Percentiles rank a stretch among this genome's conserved stretches.
Evolutionary conservation across 2,797 vertebrate species (phyloP).

Genomic region (Pseudochirops cupreus): DNA sequence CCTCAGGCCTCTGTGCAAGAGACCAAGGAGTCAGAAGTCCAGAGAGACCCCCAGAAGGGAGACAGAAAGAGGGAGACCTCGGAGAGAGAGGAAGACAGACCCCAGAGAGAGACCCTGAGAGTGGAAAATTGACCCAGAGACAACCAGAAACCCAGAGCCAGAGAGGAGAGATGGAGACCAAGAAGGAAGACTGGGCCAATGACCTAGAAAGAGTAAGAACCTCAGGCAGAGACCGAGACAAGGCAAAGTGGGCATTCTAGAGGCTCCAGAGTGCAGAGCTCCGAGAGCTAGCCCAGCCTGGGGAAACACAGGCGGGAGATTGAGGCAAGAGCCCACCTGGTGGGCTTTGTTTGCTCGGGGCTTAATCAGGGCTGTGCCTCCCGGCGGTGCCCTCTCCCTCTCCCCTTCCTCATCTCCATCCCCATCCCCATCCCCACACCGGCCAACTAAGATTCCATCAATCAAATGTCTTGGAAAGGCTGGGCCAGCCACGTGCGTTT

Average conservation of each 20-base stretch:
- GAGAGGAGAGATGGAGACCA: background rate
- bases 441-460: slow-evolving; percentile 77
- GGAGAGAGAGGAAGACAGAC: slow-evolving; percentile 64
- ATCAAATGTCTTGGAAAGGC: slow-evolving; percentile 77
- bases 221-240: background rate
- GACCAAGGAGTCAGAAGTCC: background rate
- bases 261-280: background rate
- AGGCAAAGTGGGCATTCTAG: background rate
- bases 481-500: slow-evolving; percentile 83
- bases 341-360: background rate
- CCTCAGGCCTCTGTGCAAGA: background rate
- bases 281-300: background rate
- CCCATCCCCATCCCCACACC: slow-evolving; percentile 45
- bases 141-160: background rate
- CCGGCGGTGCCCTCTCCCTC: background rate
- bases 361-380: background rate
- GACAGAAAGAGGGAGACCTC: slow-evolving; percentile 45
- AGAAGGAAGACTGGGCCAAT: background rate
- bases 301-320: background rate
- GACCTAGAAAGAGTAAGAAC: background rate
- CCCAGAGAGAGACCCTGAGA: slow-evolving; percentile 69
- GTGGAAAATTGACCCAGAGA: background rate
- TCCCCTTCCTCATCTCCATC: background rate
- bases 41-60: slow-evolving; percentile 73
- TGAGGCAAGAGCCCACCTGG: slow-evolving; percentile 44